Evolutionary conservation across 2,888 invertebrate genomes (phyloP), one percentile per base, ranked within the genome.

Genomic region (Periphyllus acericola): DNA sequence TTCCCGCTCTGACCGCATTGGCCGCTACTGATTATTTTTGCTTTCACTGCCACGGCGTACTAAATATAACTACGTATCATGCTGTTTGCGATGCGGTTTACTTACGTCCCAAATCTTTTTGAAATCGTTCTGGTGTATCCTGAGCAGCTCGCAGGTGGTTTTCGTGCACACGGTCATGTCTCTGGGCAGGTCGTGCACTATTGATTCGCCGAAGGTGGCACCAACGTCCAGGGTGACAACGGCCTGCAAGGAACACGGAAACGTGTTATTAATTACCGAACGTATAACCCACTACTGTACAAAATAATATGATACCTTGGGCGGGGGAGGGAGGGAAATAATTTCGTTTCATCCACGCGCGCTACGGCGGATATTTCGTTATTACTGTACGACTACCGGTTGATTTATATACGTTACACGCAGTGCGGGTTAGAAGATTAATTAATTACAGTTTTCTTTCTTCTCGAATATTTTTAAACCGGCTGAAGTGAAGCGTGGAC

Each of bases 111-210:
- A 96, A 90, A 96, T 94, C 89, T 95, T 93, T 90, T 94, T 94
- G 92, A 96, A 95, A 92, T 96, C 95, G 90, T 94, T 94, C 91
- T 95, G 95, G 91, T 95, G 95, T 83, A 96, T 95, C 89, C 95
- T 92, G 66, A 96, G 93, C 89, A 96, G 92, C 91, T 96, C 95
- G 91, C 95, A 95, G 90, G 94, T 94, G 90, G 95, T 95, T 91
- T 94, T 93, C 80, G 95, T 95, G 89, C 95, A 93, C 89, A 95
- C 94, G 66, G 95, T 95, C 90, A 94, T 94, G 90, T 95, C 94
- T 89, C 95, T 93, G 19, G 95, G 95, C 90, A 94, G 92, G 91
- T 95, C 95, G 91, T 95, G 94, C 90, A 95, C 92, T 90, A 95
- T 94, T 86, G 95, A 94, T 92, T 96, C 96, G 0, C 96, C 96